Conservation (phyloP, 1,140 invertebrate genomes). For the Acyrthosiphon pisum region DNA sequence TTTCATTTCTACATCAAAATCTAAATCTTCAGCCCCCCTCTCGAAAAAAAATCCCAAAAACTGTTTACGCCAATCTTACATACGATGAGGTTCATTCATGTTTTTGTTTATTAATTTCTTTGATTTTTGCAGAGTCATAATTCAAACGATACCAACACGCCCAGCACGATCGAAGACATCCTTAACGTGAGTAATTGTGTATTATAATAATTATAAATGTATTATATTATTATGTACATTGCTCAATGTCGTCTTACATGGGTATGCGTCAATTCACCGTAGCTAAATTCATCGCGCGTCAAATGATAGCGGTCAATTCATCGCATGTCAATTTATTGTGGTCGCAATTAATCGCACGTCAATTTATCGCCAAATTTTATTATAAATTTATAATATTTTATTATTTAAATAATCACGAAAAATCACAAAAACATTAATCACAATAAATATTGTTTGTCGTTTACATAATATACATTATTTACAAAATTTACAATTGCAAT, state of each 20-base stretch:
- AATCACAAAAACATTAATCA: no score
- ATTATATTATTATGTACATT: background rate
- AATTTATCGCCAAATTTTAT: no score
- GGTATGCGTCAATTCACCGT: background rate
- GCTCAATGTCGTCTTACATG: background rate
- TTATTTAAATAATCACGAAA: no score
- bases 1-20: no score
- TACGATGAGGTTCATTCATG: background rate
- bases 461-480: no score
- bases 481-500: no score
- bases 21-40: background rate
- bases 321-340: slow-evolving; percentile 10
- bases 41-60: background rate
- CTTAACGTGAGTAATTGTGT: slow-evolving; percentile 28
- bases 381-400: no score
- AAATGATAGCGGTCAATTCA: background rate
- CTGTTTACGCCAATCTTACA: background rate
- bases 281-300: background rate
- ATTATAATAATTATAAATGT: background rate
- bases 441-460: no score
- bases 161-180: slow-evolving; percentile 54
- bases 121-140: slow-evolving; percentile 25
- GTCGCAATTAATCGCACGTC: slow-evolving; percentile 5
- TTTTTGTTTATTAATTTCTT: background rate
- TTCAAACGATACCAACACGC: slow-evolving; percentile 40